Percentiles rank a stretch among this genome's conserved stretches.
Conservation (phyloP, 2,888 invertebrate species). For the Argyresthia albistria region DNA sequence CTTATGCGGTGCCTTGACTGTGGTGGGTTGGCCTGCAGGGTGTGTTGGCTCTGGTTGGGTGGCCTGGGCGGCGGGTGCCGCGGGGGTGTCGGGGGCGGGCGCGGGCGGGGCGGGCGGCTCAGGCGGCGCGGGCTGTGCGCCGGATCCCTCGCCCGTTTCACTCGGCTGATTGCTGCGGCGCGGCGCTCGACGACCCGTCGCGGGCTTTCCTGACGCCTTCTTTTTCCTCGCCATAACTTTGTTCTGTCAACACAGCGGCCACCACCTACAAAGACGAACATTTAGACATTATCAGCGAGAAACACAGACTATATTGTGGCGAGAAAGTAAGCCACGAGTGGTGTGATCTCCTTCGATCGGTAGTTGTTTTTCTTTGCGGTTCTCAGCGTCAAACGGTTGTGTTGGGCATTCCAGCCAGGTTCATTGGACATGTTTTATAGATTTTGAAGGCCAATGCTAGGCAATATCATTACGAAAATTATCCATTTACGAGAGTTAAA, state of each 20-base stretch:
- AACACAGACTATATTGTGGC: no score
- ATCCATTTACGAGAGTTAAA: background rate
- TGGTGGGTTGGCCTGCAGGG: background rate
- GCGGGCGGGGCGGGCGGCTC: slow-evolving; percentile 15
- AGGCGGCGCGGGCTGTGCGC: slow-evolving; percentile 16
- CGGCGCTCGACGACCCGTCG: slow-evolving; percentile 39
- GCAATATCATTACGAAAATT: no score
- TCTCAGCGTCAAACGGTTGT: no score
- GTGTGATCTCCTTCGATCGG: slow-evolving; percentile 51
- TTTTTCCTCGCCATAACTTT: slow-evolving; percentile 55
- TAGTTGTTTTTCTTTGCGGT: slow-evolving; percentile 23
- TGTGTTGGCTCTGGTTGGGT: background rate
- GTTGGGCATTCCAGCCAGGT: no score
- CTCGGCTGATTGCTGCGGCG: slow-evolving; percentile 48
- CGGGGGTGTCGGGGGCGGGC: slow-evolving; percentile 14
- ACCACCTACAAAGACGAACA: slow-evolving; percentile 33
- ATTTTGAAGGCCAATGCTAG: no score
- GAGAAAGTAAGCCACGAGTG: slow-evolving; percentile 11
- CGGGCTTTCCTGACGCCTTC: slow-evolving; percentile 42
- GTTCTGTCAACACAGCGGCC: slow-evolving; percentile 23
- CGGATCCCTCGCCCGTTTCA: slow-evolving; percentile 21
- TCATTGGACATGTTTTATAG: no score
- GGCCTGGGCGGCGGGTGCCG: slow-evolving; percentile 1
- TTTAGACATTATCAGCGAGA: slow-evolving; percentile 7
- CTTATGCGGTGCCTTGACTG: slow-evolving; percentile 39